Evolutionary conservation across 2,888 invertebrate species (phyloP).

Genomic region (Elegia similella): DNA sequence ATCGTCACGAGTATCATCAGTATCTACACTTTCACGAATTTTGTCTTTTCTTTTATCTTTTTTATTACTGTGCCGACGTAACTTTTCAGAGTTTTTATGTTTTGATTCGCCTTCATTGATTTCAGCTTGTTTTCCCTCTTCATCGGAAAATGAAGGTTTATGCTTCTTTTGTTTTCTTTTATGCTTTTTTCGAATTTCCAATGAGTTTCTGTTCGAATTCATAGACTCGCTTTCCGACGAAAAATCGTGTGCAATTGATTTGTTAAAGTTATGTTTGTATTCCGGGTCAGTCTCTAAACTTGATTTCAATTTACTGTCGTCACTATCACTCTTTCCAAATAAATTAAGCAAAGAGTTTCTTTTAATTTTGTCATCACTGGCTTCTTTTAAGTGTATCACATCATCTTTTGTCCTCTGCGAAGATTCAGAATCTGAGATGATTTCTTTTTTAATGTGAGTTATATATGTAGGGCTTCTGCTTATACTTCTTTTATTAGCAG

Average conservation of each 20-base stretch:
- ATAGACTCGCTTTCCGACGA: slow-evolving; percentile 75
- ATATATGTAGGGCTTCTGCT: slow-evolving; percentile 61
- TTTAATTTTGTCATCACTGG: slow-evolving; percentile 52
- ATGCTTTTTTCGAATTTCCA: slow-evolving; percentile 87
- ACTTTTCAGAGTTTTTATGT: slow-evolving; percentile 74
- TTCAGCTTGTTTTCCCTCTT: slow-evolving; percentile 66
- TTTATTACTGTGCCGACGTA: slow-evolving; percentile 76
- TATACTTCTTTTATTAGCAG: slow-evolving; percentile 70
- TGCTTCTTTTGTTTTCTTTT: slow-evolving; percentile 92
- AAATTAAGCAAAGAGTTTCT: slow-evolving; percentile 65
- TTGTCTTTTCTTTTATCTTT: slow-evolving; percentile 84
- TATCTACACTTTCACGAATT: slow-evolving; percentile 74
- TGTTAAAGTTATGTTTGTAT: slow-evolving; percentile 53
- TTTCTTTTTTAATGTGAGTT: slow-evolving; percentile 80
- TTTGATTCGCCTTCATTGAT: slow-evolving; percentile 54
- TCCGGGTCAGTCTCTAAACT: slow-evolving; percentile 58
- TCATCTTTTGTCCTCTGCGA: slow-evolving; percentile 45
- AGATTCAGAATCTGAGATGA: slow-evolving; percentile 73
- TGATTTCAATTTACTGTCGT: slow-evolving; percentile 66
- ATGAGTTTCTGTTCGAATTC: slow-evolving; percentile 57
- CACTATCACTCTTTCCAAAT: slow-evolving; percentile 74
- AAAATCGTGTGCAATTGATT: slow-evolving; percentile 61
- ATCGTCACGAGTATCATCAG: slow-evolving; percentile 73
- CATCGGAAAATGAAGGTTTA: slow-evolving; percentile 84
- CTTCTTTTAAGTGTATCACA: slow-evolving; percentile 39